phyloP scores from a whole-genome alignment of 2,888 invertebrate genomes.

The Leucophora obtusa region DNA sequence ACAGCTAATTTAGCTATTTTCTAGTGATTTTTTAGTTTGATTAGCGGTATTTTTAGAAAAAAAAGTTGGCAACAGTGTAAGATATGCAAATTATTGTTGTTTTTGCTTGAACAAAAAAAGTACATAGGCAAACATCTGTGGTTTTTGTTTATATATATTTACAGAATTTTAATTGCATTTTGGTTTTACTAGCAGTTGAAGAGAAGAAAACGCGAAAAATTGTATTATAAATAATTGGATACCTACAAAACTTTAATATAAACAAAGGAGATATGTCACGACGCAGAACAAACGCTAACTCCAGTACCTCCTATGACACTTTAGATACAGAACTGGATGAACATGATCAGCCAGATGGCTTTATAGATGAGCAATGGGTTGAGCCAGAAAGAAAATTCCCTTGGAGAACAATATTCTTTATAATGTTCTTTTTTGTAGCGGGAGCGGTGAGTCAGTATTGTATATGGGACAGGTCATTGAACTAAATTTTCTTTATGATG shows the following conservation, averaged over 20 bases:
- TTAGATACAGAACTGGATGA: constrained; percentile 28
- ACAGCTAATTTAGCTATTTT: too few species aligned
- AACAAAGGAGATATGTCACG: constrained; percentile 60
- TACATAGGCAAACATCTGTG: constrained; percentile 1
- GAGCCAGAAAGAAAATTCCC: constrained; percentile 86
- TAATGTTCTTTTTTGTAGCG: constrained; percentile 86
- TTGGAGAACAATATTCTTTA: constrained; percentile 90
- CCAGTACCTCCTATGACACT: constrained; percentile 43
- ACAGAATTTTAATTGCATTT: constrained; percentile 11
- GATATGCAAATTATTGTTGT: too few species aligned
- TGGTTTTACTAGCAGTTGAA: background rate
- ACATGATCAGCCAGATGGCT: constrained; percentile 64
- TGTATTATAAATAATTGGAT: background rate
- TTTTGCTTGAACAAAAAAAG: constrained; percentile 10
- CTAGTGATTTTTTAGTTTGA: too few species aligned
- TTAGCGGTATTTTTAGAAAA: too few species aligned
- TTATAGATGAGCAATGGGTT: constrained; percentile 80
- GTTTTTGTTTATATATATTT: constrained; percentile 45
- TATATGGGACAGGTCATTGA: background rate
- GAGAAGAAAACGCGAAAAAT: background rate
- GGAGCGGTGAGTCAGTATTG: constrained; percentile 80
- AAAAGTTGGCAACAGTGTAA: too few species aligned
- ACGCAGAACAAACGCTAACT: constrained; percentile 52
- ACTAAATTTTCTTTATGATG: background rate
- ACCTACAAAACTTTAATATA: background rate